Evolutionary conservation across 30 jellyfish, hydroid and myxozoan genomes (phyloP), one percentile per base, ranked within the genome.

Genomic region (Hydractinia echinata): DNA sequence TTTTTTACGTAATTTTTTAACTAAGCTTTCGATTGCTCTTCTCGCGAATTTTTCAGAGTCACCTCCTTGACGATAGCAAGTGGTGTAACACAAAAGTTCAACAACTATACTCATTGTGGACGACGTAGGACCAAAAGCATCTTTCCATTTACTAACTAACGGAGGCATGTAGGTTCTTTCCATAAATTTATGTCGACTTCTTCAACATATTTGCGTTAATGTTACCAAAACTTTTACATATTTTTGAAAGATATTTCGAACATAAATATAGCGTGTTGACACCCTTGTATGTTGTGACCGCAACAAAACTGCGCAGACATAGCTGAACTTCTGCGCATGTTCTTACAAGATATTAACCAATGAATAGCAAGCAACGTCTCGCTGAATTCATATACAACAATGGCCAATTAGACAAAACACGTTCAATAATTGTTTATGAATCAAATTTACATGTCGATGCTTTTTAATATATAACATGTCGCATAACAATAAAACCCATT

Each of bases 281-380:
- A 94, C 97, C 96, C 95, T 82, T 95, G 86, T 79, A 79, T 44
- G 51, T 79, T 79, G 16, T 79, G 86, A 62, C 86, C 86, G 86
- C 86, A 79, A 92, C 81, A 81, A 60, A 85, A 83, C 86, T 87
- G 96, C 99, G 96, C 96, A 87, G 99, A 87, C 95, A 88, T 89
- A 86, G 76, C 89, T 67, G 82, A 88, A 87, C 87, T 94, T 94
- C 96, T 94, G 99, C 99, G 99, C 99, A 94, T 94, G 99, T 94
- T 84, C 91, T 71, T 86, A 86, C 81, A 62, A 81, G 89, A 61
- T 51, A 13, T 79, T 70, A 61, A 74, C 97, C 97, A 91, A 91
- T 91, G 96, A 86, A 80, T 66, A 69, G 14, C 14, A 10, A 70
- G 86, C 53, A 30, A 76, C 85, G 97, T 88, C 86, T 90, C 72